Percentiles rank a stretch among this genome's conserved stretches.
These are phyloP conservation scores for Microcebus ravelobensis DNA, from an alignment of 2,113 vertebrate genomes.

Conservation along the genomic window DNA sequence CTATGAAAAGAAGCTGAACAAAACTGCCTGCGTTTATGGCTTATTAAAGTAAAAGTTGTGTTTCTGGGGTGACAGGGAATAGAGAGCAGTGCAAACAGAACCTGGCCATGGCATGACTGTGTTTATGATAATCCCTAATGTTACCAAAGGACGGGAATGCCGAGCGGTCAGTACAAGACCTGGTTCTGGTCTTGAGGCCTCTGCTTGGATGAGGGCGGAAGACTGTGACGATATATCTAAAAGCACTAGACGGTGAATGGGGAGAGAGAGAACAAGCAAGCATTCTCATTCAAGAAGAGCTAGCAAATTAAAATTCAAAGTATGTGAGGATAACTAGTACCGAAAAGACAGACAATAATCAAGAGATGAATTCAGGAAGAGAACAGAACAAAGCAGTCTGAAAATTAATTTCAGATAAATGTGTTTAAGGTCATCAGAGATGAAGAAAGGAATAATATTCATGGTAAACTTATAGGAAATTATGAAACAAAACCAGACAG, in stretches of 20 bases:
- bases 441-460: not conserved
- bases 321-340: not conserved
- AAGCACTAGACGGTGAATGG: not conserved
- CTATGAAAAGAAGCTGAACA: not conserved
- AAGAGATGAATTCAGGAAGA: not conserved
- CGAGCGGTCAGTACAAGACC: not conserved
- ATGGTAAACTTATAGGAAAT: not conserved
- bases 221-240: not conserved
- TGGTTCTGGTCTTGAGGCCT: not conserved
- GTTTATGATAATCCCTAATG: not conserved
- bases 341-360: not conserved
- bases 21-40: not conserved
- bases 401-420: constrained; percentile 28
- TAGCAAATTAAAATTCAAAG: not conserved
- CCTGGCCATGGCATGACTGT: not conserved
- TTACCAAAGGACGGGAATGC: not conserved
- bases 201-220: not conserved
- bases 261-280: not conserved
- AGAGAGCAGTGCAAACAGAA: not conserved
- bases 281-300: not conserved
- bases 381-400: not conserved
- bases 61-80: not conserved
- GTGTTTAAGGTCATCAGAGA: not conserved
- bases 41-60: not conserved
- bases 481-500: not conserved